A percentile compares a stretch with the other conserved stretches of the same genome.
Conservation (phyloP, 23 tunicate species). For the Botrylloides violaceus region DNA sequence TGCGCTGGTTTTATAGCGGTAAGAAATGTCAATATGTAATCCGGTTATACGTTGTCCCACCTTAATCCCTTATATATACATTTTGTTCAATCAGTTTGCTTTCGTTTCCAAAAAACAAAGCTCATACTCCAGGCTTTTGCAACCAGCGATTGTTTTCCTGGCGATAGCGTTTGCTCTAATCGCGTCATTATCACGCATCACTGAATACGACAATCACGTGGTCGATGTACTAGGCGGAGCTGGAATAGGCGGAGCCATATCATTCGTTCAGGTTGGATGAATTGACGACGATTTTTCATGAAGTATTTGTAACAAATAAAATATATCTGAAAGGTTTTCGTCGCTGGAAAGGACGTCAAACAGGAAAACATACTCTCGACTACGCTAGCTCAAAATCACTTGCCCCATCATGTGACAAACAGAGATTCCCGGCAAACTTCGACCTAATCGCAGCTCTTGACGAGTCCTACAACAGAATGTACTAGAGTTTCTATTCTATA, state of each 20-base stretch:
- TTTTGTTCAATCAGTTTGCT: neutral
- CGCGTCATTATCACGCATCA: conserved; percentile 24
- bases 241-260: neutral
- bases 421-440: too few species aligned
- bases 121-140: conserved; percentile 15
- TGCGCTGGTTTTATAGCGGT: conserved; percentile 6
- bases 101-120: neutral
- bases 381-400: too few species aligned
- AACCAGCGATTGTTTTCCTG: conserved; percentile 1
- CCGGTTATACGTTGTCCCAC: too few species aligned
- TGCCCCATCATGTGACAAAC: too few species aligned
- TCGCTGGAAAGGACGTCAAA: neutral
- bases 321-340: neutral
- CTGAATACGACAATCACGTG: conserved; percentile 21
- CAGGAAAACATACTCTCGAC: neutral
- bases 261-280: conserved; percentile 9
- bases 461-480: too few species aligned
- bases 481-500: too few species aligned
- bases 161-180: neutral
- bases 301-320: neutral
- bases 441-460: too few species aligned
- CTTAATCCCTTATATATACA: too few species aligned
- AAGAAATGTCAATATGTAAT: too few species aligned
- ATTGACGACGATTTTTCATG: neutral
- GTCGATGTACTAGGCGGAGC: conserved; percentile 19